Conservation (phyloP, 2,113 vertebrate genomes). For the rat (Rattus norvegicus) region GRCr8 NC_086019.1:114453501-114454000, state of each 20-base stretch:
- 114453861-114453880: fast-evolving
- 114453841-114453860: not conserved
- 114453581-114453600: not conserved
- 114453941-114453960: no score
- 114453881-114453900: not conserved
- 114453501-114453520: not conserved
- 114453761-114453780: not conserved
- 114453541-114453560: not conserved
- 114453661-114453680: not conserved
- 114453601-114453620: not conserved
- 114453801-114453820: not conserved
- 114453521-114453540: not conserved
- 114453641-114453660: not conserved
- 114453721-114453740: not conserved
- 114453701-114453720: not conserved
- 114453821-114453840: not conserved
- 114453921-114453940: no score
- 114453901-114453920: no score
- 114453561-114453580: not conserved
- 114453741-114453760: not conserved
- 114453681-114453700: not conserved
- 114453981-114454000: no score
- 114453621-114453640: conserved; percentile 2
- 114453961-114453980: no score
- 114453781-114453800: not conserved